A percentile compares a stretch with the other conserved stretches of the same genome.
These are phyloP conservation scores for Mesorhabditis belari DNA, from an alignment of 2,888 invertebrate species.

Conservation along the genomic window DNA sequence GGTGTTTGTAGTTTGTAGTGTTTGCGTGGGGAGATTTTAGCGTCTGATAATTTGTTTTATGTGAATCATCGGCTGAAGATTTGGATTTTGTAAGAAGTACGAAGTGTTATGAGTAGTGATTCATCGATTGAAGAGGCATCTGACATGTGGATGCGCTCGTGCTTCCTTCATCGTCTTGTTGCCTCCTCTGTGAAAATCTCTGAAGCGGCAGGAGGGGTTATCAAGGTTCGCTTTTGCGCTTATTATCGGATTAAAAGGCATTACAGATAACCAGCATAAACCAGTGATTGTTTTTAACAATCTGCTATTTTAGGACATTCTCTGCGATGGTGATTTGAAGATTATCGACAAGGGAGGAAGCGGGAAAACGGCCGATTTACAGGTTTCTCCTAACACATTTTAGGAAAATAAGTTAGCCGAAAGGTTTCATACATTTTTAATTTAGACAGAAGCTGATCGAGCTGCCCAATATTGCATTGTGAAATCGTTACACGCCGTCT, in stretches of 20 bases:
- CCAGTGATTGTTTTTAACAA: neutral
- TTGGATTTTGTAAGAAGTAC: too few species aligned
- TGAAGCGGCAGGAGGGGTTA: conserved; percentile 55
- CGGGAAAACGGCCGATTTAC: conserved; percentile 66
- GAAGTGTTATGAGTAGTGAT: neutral
- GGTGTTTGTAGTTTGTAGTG: too few species aligned
- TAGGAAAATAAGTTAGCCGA: too few species aligned
- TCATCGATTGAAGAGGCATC: neutral
- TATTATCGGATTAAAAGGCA: neutral
- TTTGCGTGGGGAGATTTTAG: too few species aligned
- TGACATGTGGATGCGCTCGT: conserved; percentile 33
- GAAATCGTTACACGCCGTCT: conserved; percentile 74
- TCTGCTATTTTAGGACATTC: conserved; percentile 27
- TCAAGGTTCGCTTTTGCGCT: conserved; percentile 47
- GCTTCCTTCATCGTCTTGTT: conserved; percentile 55
- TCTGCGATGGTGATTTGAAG: conserved; percentile 51
- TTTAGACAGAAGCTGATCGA: conserved; percentile 74
- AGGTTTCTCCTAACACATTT: conserved; percentile 84
- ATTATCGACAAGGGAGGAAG: conserved; percentile 65
- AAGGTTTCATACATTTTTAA: neutral
- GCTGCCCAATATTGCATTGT: conserved; percentile 88
- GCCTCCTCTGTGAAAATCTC: conserved; percentile 57
- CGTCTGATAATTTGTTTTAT: too few species aligned
- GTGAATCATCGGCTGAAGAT: too few species aligned
- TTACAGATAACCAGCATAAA: neutral